A percentile compares a stretch with the other conserved stretches of the same genome.
These are phyloP conservation scores for Coccyzus lansbergi DNA, from an alignment of 2,797 vertebrate genomes.

Conservation along the genomic window DNA sequence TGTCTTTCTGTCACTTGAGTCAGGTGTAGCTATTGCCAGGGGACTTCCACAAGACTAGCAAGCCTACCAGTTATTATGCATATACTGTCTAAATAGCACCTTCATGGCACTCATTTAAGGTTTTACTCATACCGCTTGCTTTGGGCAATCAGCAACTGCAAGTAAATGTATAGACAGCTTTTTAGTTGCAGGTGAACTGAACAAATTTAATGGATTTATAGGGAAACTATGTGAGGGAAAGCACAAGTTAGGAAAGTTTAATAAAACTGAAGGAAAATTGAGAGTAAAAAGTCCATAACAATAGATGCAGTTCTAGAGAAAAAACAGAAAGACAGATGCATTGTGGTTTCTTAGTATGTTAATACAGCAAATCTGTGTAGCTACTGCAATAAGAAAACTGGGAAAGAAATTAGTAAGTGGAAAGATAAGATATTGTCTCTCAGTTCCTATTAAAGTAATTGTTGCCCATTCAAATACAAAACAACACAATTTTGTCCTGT, in stretches of 20 bases:
- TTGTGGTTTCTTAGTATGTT: neutral
- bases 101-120: neutral
- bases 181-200: neutral
- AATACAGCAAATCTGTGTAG: neutral
- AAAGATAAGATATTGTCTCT: neutral
- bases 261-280: neutral
- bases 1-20: neutral
- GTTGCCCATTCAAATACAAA: neutral
- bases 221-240: neutral
- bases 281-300: neutral
- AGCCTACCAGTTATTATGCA: neutral
- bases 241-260: neutral
- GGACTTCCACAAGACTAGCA: neutral
- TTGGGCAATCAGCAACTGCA: neutral
- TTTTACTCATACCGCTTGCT: neutral
- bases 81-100: neutral
- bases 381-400: neutral
- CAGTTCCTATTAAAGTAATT: neutral
- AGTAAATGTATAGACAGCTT: neutral
- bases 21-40: neutral
- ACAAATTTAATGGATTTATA: neutral
- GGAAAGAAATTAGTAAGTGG: neutral
- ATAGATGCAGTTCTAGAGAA: neutral
- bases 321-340: neutral
- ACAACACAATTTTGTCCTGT: neutral